A percentile compares a stretch with the other conserved stretches of the same genome.
Evolutionary conservation across 2,797 vertebrate genomes (phyloP).

Genomic region (Nyctalus aviator): DNA sequence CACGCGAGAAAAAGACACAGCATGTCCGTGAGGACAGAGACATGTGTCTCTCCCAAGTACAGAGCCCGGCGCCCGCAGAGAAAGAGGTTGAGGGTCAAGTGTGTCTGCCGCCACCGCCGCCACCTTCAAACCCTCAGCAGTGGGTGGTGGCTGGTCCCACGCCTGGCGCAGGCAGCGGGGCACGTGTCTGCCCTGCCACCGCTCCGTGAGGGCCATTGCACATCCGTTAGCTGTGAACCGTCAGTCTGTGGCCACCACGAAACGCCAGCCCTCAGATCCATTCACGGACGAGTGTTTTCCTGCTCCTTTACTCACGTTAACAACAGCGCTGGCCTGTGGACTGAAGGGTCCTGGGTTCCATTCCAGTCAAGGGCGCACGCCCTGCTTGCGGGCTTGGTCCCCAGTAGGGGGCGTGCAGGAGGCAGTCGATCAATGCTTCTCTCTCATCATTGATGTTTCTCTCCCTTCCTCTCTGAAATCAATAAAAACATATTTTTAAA

Average conservation of each 20-base stretch:
- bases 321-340: fast-evolving
- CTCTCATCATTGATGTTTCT: too few relatives aligned
- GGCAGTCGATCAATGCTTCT: too few relatives aligned
- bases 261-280: too few relatives aligned
- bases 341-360: too few relatives aligned
- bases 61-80: background rate
- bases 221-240: background rate
- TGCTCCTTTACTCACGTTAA: background rate
- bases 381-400: too few relatives aligned
- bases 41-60: background rate
- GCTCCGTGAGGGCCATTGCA: background rate
- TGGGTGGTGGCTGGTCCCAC: fast-evolving
- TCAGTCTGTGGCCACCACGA: background rate
- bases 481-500: too few relatives aligned
- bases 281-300: background rate
- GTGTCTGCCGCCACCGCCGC: background rate
- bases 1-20: background rate
- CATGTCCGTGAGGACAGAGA: background rate
- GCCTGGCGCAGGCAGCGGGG: background rate
- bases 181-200: background rate
- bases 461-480: too few relatives aligned
- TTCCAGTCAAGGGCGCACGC: too few relatives aligned
- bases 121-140: background rate
- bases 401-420: too few relatives aligned
- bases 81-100: background rate